Base-by-base conservation (phyloP, 23 tunicate genomes). In the Halocynthia roretzi region DNA sequence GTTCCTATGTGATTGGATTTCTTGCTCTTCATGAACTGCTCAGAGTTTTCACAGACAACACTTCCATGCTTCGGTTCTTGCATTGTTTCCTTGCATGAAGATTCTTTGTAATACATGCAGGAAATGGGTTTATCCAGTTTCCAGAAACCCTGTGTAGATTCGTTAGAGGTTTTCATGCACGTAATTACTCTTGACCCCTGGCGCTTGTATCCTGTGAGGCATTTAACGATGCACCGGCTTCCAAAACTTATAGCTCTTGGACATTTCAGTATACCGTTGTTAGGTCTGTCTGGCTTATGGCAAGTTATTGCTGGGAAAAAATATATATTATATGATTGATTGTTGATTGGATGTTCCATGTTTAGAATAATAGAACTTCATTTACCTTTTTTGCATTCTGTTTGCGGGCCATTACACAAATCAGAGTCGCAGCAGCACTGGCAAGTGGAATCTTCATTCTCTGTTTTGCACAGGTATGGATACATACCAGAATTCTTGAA, bases 391-490 rank as follows among this genome's bases (percentile, higher is more conserved):
- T 74, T 74, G 21, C 78, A 74, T 74, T 74, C 78, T 7, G 56
- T 15, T 64, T 74, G 78, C n/a, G 78, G 78, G 20, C 78, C 78
- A 54, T 74, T 74, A 18, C 78, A 74, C 20, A 20, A 54, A 48
- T 74, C 63, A 14, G 78, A 54, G 21, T 74, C 62, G 56, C 78
- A 74, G 63, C 78, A 74, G 56, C 78, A 74, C 18, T 15, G 56
- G 22, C 78, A 74, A 18, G 56, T n/a, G 2, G 62, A 50, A 2
- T 53, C n/a, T 8, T 53, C 64, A 7, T 22, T 6, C 11, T 0
- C 19, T 8, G 10, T 12, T 18, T 10, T 14, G 5, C 78, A 74
- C 19, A 50, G 50, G 22, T 19, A 54, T 8, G 64, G 78, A 56
- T 54, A 74, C 55, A 50, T 74, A 14, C 78, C 78, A 53, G 56